phyloP scores from a whole-genome alignment of 2,888 invertebrate species.

The Erebia palarica region DNA sequence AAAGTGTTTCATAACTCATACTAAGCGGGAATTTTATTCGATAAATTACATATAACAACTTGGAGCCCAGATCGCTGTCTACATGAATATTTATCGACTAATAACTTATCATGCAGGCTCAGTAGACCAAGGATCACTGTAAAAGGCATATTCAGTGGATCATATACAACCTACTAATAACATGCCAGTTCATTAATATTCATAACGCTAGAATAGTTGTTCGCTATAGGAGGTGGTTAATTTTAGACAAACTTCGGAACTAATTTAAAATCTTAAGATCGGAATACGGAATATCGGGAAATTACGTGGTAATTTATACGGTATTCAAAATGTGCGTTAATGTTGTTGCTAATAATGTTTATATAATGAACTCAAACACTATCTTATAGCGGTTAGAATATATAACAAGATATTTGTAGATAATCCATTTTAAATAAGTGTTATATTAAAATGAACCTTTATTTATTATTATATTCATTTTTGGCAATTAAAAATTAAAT shows the following conservation, averaged over 20 bases:
- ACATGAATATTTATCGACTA: slow-evolving; percentile 49
- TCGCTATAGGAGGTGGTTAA: slow-evolving; percentile 62
- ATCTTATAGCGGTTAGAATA: slow-evolving; percentile 9
- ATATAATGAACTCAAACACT: slow-evolving; percentile 34
- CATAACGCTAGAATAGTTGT: slow-evolving; percentile 69
- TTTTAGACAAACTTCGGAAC: slow-evolving; percentile 72
- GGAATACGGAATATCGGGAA: slow-evolving; percentile 49
- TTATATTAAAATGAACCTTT: too few relatives aligned
- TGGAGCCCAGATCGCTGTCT: slow-evolving; percentile 36
- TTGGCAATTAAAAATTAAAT: too few relatives aligned
- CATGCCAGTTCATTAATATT: slow-evolving; percentile 72
- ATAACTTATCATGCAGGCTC: slow-evolving; percentile 49
- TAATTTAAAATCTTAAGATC: slow-evolving; percentile 70
- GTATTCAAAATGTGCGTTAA: slow-evolving; percentile 25
- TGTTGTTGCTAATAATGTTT: slow-evolving; percentile 34
- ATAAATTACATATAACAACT: slow-evolving; percentile 39
- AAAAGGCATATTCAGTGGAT: slow-evolving; percentile 48
- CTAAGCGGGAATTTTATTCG: slow-evolving; percentile 32
- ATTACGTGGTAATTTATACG: slow-evolving; percentile 22
- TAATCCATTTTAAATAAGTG: not conserved
- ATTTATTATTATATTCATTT: too few relatives aligned
- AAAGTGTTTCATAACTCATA: slow-evolving; percentile 29
- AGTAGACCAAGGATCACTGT: slow-evolving; percentile 48
- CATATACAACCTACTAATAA: slow-evolving; percentile 59
- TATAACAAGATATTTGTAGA: not conserved